Evolutionary conservation across 2,888 invertebrate species (phyloP).

Genomic region (Cephus pygmeus): DNA sequence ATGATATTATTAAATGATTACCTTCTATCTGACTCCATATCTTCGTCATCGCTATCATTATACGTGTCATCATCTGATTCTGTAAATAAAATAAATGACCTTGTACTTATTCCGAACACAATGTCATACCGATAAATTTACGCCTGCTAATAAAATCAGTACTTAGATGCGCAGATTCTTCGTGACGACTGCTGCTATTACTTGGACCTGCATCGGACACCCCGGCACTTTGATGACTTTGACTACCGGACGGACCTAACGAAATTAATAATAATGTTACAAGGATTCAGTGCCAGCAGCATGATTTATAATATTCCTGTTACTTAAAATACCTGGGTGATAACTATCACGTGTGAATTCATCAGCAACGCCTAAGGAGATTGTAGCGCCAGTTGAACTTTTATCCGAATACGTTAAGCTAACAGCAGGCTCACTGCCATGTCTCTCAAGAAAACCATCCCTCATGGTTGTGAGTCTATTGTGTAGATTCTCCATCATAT

Average conservation of each 20-base stretch:
- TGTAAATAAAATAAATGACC: slow-evolving; percentile 28
- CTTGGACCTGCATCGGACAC: slow-evolving; percentile 50
- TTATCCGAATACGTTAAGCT: slow-evolving; percentile 73
- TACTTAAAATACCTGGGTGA: slow-evolving; percentile 50
- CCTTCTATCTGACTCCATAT: slow-evolving; percentile 41
- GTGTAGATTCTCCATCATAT: slow-evolving; percentile 63
- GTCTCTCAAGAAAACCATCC: slow-evolving; percentile 71
- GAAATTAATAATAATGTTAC: background rate
- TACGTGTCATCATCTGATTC: slow-evolving; percentile 59
- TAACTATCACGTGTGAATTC: slow-evolving; percentile 61
- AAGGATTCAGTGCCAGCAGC: background rate
- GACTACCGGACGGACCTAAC: slow-evolving; percentile 54
- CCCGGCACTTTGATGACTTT: slow-evolving; percentile 30
- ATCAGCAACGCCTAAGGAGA: slow-evolving; percentile 68
- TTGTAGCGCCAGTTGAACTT: slow-evolving; percentile 73
- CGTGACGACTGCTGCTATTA: slow-evolving; percentile 23
- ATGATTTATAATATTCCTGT: background rate
- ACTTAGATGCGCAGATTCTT: background rate
- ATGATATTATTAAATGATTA: background rate
- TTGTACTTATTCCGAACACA: background rate
- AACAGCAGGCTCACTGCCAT: slow-evolving; percentile 72
- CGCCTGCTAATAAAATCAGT: background rate
- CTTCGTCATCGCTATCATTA: slow-evolving; percentile 63
- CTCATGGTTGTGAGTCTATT: slow-evolving; percentile 68
- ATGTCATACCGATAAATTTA: background rate